Conservation (phyloP, 2,113 vertebrate genomes). For the Bubalus kerabau region DNA sequence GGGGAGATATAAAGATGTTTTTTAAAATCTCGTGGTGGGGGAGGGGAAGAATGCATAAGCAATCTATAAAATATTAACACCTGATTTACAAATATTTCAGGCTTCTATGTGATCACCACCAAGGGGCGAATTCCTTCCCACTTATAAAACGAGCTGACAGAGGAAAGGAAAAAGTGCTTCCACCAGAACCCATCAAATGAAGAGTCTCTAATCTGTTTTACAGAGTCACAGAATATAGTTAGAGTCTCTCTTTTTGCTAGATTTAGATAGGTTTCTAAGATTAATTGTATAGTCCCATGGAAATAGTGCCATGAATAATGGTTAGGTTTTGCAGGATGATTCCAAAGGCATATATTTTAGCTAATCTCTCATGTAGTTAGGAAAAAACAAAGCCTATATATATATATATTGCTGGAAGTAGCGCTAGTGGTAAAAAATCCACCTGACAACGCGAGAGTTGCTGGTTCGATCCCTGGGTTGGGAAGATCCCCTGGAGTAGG, state of each 20-base stretch:
- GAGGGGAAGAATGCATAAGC: not conserved
- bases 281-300: not conserved
- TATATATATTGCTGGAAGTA: not conserved
- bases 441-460: not conserved
- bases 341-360: constrained; percentile 11
- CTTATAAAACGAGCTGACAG: not conserved
- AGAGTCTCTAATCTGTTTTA: not conserved
- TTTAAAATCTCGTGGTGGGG: not conserved
- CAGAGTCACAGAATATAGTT: not conserved
- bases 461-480: not conserved
- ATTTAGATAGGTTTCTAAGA: not conserved
- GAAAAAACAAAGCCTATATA: not conserved
- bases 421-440: not conserved
- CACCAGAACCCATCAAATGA: not conserved
- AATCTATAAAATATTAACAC: not conserved
- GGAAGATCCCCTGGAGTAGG: not conserved
- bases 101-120: not conserved
- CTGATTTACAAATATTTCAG: not conserved
- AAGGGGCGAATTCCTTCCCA: not conserved
- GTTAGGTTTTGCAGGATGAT: not conserved
- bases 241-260: not conserved
- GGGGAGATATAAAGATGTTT: not conserved
- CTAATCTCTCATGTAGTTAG: not conserved
- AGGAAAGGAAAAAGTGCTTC: not conserved
- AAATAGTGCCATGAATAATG: not conserved